Evolutionary conservation across 1,140 invertebrate species (phyloP).

Genomic region (Nilaparvata lugens): DNA sequence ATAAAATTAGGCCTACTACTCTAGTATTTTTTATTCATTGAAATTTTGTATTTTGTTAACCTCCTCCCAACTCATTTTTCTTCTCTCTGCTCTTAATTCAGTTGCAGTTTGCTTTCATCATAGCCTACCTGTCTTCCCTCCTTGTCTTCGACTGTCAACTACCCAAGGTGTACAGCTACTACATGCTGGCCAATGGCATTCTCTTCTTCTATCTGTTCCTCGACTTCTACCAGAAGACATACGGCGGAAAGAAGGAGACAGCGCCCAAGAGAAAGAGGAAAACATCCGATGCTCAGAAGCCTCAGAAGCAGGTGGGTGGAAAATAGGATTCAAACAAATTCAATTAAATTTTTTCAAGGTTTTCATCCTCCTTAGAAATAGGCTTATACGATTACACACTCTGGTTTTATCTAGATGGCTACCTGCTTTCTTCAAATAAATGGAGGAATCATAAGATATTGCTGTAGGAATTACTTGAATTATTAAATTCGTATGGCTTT

Average conservation of each 20-base stretch:
- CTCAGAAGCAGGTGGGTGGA: not conserved
- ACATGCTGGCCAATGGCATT: constrained; percentile 33
- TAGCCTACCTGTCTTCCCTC: constrained; percentile 25
- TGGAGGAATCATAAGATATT: no score
- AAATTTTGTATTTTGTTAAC: no score
- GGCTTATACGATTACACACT: no score
- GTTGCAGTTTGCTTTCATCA: constrained; percentile 27
- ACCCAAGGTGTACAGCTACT: constrained; percentile 30
- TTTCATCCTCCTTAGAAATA: no score
- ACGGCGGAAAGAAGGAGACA: constrained; percentile 26
- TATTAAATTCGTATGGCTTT: no score
- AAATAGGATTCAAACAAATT: no score
- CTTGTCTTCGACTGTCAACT: constrained; percentile 28
- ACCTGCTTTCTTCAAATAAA: no score
- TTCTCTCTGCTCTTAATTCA: constrained; percentile 20
- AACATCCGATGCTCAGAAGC: not conserved
- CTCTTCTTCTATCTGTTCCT: constrained; percentile 31
- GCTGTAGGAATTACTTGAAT: no score
- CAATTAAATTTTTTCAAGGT: no score
- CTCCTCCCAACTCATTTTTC: not conserved
- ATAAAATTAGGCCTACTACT: no score
- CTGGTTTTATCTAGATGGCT: no score
- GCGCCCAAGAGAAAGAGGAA: not conserved
- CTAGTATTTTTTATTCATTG: no score
- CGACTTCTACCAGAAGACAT: constrained; percentile 38